These are phyloP conservation scores for Ormyrus thymus DNA, from an alignment of 2,888 invertebrate genomes.

Conservation along the genomic window DNA sequence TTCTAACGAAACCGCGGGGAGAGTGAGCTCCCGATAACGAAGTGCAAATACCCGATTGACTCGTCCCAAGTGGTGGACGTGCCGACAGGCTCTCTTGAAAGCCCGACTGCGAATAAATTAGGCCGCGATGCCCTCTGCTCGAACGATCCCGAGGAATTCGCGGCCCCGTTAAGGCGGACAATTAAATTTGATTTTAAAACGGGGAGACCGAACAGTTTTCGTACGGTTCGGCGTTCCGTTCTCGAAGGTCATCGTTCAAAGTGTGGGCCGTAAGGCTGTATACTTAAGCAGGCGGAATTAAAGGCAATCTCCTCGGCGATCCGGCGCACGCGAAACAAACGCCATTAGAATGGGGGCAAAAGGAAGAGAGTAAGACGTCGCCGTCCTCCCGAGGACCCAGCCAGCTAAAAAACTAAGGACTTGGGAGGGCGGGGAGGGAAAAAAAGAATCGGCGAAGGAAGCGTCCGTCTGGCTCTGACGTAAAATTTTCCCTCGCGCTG, in stretches of 20 bases:
- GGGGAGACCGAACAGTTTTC: not conserved
- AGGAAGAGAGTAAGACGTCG: not conserved
- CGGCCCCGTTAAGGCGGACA: not conserved
- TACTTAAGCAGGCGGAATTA: not conserved
- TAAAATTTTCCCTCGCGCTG: constrained; percentile 40
- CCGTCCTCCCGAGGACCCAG: too few species aligned
- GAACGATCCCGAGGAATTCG: constrained; percentile 39
- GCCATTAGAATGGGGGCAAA: not conserved
- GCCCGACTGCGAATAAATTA: constrained; percentile 56
- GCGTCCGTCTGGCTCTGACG: constrained; percentile 35
- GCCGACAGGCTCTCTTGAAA: constrained; percentile 33
- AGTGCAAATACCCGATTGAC: constrained; percentile 61
- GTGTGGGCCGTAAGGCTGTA: not conserved
- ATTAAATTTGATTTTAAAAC: not conserved
- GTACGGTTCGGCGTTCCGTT: not conserved
- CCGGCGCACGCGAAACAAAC: not conserved
- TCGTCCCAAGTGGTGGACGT: constrained; percentile 56
- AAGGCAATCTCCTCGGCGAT: not conserved
- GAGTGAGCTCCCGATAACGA: constrained; percentile 35
- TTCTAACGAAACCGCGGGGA: constrained; percentile 34
- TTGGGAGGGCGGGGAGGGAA: not conserved
- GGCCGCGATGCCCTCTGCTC: constrained; percentile 17
- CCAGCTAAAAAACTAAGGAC: not conserved
- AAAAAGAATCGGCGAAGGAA: not conserved
- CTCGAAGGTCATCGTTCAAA: not conserved